Percentiles rank a stretch among this genome's conserved stretches.
Conservation (phyloP, 2,888 invertebrate genomes). For the Limnephilus rhombicus region DNA sequence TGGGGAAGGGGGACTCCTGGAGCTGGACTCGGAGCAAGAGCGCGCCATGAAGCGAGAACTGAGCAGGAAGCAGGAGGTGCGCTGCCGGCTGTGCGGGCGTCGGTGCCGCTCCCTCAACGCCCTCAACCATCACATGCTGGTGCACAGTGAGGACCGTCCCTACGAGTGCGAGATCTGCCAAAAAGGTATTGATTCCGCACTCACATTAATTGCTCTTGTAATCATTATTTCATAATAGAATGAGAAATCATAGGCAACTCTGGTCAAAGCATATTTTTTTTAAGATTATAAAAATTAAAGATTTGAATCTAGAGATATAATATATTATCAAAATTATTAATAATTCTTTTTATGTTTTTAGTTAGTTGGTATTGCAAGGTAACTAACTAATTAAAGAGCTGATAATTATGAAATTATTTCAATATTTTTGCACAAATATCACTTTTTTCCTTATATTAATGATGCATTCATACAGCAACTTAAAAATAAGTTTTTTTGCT, state of each 20-base stretch:
- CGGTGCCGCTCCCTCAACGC: conserved; percentile 64
- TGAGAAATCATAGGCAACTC: not conserved
- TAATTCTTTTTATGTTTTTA: no score
- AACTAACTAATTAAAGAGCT: no score
- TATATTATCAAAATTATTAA: no score
- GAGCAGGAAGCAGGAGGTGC: conserved; percentile 50
- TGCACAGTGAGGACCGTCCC: conserved; percentile 65
- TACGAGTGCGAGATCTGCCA: conserved; percentile 64
- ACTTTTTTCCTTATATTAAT: no score
- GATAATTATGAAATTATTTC: no score
- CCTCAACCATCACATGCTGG: conserved; percentile 65
- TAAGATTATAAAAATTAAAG: no score
- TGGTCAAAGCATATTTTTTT: no score
- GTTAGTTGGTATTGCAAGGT: not conserved
- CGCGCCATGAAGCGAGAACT: conserved; percentile 22
- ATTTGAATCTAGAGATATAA: no score
- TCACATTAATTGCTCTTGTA: not conserved
- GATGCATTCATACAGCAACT: not conserved
- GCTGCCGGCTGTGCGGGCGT: conserved; percentile 57
- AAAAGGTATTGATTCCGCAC: conserved; percentile 59
- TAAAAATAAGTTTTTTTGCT: not conserved
- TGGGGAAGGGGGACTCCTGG: conserved; percentile 45
- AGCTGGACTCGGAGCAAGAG: conserved; percentile 47
- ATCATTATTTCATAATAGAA: not conserved
- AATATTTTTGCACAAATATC: no score